Evolutionary conservation across 2,797 vertebrate species (phyloP), one percentile per base, ranked within the genome.

Genomic region (Argentina silus): DNA sequence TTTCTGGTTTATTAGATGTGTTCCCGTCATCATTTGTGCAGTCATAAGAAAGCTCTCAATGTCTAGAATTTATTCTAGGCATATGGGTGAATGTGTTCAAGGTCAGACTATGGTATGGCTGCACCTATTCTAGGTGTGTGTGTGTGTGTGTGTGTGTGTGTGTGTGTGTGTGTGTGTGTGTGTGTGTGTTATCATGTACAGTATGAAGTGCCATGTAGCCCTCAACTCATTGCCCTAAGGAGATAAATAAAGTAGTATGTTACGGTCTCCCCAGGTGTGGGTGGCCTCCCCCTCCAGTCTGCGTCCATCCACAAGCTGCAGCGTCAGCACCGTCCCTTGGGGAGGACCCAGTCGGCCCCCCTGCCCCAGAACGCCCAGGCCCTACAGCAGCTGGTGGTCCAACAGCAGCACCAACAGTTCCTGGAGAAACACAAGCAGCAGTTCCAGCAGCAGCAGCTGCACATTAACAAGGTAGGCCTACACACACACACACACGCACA

Each of bases 381-480:
- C 64, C 92, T 98, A 82, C 98, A 99, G 93, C 98, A 99, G 91
- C 94, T 99, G 84, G 97, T 99, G 73, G 95, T 99, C 83, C 98
- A 99, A 90, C 98, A 99, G 92, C 98, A 99, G 87, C 98, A 99
- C 94, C 97, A 99, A 93, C 98, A 99, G 91, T 99, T 99, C 91
- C 94, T 99, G 92, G 97, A 98, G 91, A 99, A 99, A 91, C 98
- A 99, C 93, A 99, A 99, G 83, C 97, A 99, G 87, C 97, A 98
- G 82, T 99, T 99, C 88, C 97, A 98, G 83, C 97, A 98, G 83
- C 96, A 97, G 87, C 97, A 97, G 86, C 94, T 98, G 81, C 96
- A 98, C 91, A 91, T 97, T 83, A 95, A 92, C 94, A 97, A 98
- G 96, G 97, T 98, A 86, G 55, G 36, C 9, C 9, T 0, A 27